Evolutionary conservation across 2,888 invertebrate genomes (phyloP), one percentile per base, ranked within the genome.

Genomic region (Orthosia gothica): DNA sequence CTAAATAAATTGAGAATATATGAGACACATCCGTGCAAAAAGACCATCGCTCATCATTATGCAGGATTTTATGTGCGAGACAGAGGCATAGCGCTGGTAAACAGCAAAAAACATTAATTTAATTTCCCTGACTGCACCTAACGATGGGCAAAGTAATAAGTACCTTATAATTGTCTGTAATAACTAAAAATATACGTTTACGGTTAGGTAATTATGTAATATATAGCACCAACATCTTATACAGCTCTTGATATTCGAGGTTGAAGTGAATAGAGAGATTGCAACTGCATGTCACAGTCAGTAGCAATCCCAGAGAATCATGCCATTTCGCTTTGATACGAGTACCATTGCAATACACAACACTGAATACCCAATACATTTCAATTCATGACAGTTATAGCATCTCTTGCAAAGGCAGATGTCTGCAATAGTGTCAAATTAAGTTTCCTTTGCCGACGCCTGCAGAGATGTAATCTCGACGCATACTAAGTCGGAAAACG

Each of bases 241-340:
- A 7, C 16, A 23, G 23, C 5, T 23, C 4, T 70, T 13, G n/a
- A 52, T 26, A n/a, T 15, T 45, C 20, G 18, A 20, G 15, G 4
- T 70, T 5, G 12, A n/a, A n/a, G n/a, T 54, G 23, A 45, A 49
- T 57, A 23, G 32, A 47, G n/a, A 45, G 18, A 32, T 59, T 26
- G 26, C 47, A 61, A 3, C 11, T 26, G 9, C 20, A 68, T 58
- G 50, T 49, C n/a, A 15, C 1, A 54, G 4, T 68, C 58, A 58
- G 45, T 50, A n/a, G 20, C 16, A 16, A 54, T 66, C 13, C 1
- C 15, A 47, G 11, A 0, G 32, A 40, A 49, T 49, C 55, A 49
- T 18, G 49, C 13, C 40, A 63, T 55, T 63, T 50, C 16, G 16
- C 63, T 50, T 74, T 62, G 74, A 62, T 55, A 40, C 9, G 23